Conservation (phyloP, 2,797 vertebrate genomes). For the Acipenser oxyrinchus region DNA sequence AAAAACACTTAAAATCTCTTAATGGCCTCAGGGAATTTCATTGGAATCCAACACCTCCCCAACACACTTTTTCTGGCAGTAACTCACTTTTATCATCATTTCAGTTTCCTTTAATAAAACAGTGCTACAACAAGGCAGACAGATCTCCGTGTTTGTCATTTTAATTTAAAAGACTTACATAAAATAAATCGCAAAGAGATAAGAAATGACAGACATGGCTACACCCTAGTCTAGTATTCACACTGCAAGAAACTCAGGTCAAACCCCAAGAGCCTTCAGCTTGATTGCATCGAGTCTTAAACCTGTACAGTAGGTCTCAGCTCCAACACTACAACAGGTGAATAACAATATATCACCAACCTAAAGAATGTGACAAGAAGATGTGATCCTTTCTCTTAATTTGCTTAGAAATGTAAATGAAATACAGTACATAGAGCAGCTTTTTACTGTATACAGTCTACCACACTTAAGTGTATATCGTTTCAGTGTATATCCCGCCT, state of each 20-base stretch:
- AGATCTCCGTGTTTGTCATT: neutral
- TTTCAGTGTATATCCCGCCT: too few species aligned
- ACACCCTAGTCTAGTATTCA: neutral
- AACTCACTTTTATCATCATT: neutral
- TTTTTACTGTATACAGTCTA: too few species aligned
- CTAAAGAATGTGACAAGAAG: too few species aligned
- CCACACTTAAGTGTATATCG: too few species aligned
- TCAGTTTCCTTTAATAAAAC: neutral
- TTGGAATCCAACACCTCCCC: neutral
- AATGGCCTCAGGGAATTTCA: neutral
- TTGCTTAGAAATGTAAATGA: too few species aligned
- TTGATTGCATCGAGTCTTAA: too few species aligned
- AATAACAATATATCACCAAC: too few species aligned
- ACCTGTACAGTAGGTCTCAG: too few species aligned
- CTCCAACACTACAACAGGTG: too few species aligned
- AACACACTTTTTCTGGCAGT: neutral
- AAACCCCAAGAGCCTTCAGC: neutral
- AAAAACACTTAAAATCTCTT: neutral
- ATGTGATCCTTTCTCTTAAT: too few species aligned
- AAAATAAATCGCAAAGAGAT: neutral
- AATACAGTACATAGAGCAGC: too few species aligned
- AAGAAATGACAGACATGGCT: neutral
- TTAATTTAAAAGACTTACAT: slow-evolving; percentile 1
- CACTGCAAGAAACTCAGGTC: neutral
- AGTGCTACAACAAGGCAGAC: neutral